Conservation (phyloP, 2,888 invertebrate species). For the Drosophila paramelanica region DNA sequence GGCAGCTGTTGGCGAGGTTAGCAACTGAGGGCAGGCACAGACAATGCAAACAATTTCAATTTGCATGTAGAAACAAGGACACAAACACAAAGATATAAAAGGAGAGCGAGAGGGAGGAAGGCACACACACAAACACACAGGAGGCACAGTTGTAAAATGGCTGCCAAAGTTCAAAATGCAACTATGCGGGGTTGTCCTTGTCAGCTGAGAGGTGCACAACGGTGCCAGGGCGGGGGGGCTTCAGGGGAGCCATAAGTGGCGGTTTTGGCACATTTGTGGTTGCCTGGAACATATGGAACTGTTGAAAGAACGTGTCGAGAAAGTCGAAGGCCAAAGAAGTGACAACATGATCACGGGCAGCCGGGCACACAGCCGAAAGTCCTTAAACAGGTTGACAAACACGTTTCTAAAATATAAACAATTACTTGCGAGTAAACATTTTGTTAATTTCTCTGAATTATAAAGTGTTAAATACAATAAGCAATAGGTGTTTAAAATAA, state of each 20-base stretch:
- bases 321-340: constrained; percentile 34
- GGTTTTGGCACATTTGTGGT: constrained; percentile 47
- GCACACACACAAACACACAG: constrained; percentile 11
- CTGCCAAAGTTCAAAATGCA: constrained; percentile 72
- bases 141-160: constrained; percentile 46
- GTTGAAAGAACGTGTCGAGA: constrained; percentile 44
- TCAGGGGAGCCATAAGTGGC: constrained; percentile 25
- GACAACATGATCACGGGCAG: constrained; percentile 30
- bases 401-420: background rate
- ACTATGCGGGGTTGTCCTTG: constrained; percentile 55
- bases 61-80: constrained; percentile 74
- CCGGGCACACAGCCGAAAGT: constrained; percentile 4
- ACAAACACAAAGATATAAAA: constrained; percentile 28
- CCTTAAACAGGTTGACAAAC: constrained; percentile 16
- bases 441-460: too few species aligned
- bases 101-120: background rate
- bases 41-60: constrained; percentile 79
- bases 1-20: constrained; percentile 66
- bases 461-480: too few species aligned
- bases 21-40: constrained; percentile 56
- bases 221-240: background rate
- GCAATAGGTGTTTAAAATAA: too few species aligned
- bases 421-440: too few species aligned
- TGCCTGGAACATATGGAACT: constrained; percentile 22
- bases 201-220: constrained; percentile 18